phyloP scores from a whole-genome alignment of 2,113 vertebrate species.

The Saguinus midas region DNA sequence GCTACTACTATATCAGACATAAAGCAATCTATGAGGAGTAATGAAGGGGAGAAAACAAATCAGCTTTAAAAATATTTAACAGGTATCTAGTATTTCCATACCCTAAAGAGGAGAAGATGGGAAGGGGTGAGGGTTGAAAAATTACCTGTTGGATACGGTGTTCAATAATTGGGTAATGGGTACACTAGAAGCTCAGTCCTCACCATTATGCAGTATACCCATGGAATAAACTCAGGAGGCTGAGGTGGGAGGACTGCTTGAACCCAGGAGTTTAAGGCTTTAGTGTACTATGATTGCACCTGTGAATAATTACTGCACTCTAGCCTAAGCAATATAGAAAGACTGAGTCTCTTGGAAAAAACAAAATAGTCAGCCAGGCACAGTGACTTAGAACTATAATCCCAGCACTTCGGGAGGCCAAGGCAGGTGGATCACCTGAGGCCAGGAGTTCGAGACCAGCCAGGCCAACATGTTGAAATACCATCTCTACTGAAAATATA shows the following conservation, averaged over 20 bases:
- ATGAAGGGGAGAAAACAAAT: constrained; percentile 2
- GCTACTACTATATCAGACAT: background rate
- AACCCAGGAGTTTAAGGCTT: background rate
- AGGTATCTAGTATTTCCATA: too few species aligned
- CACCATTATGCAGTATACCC: too few species aligned
- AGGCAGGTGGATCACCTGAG: background rate
- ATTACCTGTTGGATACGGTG: too few species aligned
- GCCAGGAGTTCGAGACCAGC: background rate
- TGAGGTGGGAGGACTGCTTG: background rate
- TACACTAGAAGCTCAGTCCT: too few species aligned
- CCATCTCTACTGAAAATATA: background rate
- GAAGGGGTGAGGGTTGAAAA: too few species aligned
- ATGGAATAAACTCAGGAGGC: background rate
- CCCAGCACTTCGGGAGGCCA: background rate
- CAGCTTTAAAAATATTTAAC: background rate
- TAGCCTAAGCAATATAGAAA: background rate
- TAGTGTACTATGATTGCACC: background rate
- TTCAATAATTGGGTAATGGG: too few species aligned
- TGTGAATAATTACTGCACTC: background rate
- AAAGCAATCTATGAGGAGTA: background rate
- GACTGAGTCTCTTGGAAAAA: background rate
- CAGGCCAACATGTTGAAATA: background rate
- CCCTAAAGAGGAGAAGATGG: too few species aligned
- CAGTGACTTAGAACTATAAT: background rate
- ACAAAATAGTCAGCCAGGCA: background rate